Conservation (phyloP, 2,888 invertebrate species). For the Synanthedon formicaeformis region DNA sequence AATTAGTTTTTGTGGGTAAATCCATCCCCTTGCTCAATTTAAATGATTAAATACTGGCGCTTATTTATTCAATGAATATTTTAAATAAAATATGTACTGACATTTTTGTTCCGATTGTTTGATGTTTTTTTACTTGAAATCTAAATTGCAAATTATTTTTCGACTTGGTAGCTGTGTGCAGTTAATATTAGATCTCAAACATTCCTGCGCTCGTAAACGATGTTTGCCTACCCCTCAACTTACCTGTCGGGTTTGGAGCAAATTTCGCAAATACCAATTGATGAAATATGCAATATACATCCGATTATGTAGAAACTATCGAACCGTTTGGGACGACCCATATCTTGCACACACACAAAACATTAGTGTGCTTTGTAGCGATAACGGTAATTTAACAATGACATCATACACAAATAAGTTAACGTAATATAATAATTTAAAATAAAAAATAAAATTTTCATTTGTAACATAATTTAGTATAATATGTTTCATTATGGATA, state of each 20-base stretch:
- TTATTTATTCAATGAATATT: conserved; percentile 1
- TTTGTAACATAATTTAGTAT: too few species aligned
- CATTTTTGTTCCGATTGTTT: too few species aligned
- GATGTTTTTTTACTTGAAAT: too few species aligned
- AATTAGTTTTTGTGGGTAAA: not conserved
- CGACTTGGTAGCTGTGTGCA: conserved; percentile 2
- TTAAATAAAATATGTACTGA: not conserved
- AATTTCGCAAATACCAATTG: conserved; percentile 29
- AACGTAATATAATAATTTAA: too few species aligned
- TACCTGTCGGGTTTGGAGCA: conserved; percentile 14
- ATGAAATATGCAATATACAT: conserved; percentile 32
- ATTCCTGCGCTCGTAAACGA: conserved; percentile 12
- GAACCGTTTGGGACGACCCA: not conserved
- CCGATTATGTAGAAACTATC: conserved; percentile 9
- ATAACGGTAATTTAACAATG: too few species aligned
- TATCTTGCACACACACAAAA: too few species aligned
- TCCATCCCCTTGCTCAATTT: conserved; percentile 6
- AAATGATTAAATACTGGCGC: conserved; percentile 2
- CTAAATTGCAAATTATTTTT: too few species aligned
- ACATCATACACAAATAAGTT: too few species aligned
- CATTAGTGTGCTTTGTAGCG: too few species aligned
- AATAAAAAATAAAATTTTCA: too few species aligned
- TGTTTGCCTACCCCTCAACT: conserved; percentile 17
- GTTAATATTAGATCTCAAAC: conserved; percentile 8
- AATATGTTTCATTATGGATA: too few species aligned